A percentile compares a stretch with the other conserved stretches of the same genome.
Evolutionary conservation across 2,888 invertebrate genomes (phyloP).

Genomic region (Phalangium opilio): DNA sequence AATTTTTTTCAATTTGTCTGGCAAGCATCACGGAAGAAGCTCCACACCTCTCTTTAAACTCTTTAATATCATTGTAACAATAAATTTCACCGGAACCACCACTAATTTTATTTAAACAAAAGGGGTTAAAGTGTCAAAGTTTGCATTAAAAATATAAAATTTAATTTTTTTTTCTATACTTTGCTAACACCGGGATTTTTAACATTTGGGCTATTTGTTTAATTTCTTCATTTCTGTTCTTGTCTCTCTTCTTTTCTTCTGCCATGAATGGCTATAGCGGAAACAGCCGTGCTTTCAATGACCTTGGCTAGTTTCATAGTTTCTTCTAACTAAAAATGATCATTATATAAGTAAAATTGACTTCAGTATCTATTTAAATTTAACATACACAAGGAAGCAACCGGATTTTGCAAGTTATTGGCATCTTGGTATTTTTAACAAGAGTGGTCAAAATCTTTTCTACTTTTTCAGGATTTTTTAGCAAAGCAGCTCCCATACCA

Average conservation of each 20-base stretch:
- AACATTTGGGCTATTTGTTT: too few species aligned
- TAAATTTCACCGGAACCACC: slow-evolving; percentile 84
- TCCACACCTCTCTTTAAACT: slow-evolving; percentile 55
- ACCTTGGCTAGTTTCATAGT: slow-evolving; percentile 63
- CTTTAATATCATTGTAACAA: slow-evolving; percentile 54
- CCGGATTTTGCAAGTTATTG: slow-evolving; percentile 93
- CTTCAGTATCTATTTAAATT: too few species aligned
- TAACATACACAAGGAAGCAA: slow-evolving; percentile 52
- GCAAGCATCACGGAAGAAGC: slow-evolving; percentile 90
- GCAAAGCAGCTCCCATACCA: too few species aligned
- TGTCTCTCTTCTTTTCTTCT: slow-evolving; percentile 75
- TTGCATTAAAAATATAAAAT: too few species aligned
- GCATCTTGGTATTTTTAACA: slow-evolving; percentile 59
- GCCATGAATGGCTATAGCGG: slow-evolving; percentile 86
- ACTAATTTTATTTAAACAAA: too few species aligned
- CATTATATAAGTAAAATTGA: too few species aligned
- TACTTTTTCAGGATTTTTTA: slow-evolving; percentile 69
- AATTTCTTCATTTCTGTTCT: slow-evolving; percentile 61
- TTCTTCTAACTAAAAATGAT: slow-evolving; percentile 40
- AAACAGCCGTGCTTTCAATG: slow-evolving; percentile 68
- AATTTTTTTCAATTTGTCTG: slow-evolving; percentile 80
- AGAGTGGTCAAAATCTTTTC: slow-evolving; percentile 58
- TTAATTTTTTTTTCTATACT: too few species aligned
- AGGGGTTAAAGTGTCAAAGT: too few species aligned
- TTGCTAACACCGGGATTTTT: slow-evolving; percentile 55